Percentiles rank a stretch among this genome's conserved stretches.
Evolutionary conservation across 2,797 vertebrate genomes (phyloP).

Genomic region (Basileuterus tristriatus): DNA sequence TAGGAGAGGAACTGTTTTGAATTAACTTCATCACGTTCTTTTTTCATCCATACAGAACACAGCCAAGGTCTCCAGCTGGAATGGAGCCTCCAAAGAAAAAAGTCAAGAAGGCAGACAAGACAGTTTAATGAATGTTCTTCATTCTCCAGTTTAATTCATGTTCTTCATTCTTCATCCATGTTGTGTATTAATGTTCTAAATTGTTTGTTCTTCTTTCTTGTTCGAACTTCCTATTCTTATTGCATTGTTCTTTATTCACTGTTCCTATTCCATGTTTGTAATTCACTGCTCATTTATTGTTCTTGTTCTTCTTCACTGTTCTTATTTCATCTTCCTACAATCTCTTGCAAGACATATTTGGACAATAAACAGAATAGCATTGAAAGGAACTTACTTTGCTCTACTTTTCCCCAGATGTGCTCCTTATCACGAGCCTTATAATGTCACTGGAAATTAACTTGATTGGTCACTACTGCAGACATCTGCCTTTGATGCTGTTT

Average conservation of each 20-base stretch:
- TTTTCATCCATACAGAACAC: neutral
- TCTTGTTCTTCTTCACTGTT: neutral
- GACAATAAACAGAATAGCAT: neutral
- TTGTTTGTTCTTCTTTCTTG: neutral
- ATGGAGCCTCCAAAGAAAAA: neutral
- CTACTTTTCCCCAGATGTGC: neutral
- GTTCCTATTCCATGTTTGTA: neutral
- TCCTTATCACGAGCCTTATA: neutral
- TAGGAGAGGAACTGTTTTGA: neutral
- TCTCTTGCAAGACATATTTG: neutral
- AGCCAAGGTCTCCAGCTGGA: neutral
- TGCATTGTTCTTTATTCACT: neutral
- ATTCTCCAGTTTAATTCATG: neutral
- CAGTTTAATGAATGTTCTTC: neutral
- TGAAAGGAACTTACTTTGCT: neutral
- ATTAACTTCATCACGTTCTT: neutral
- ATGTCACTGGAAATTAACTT: neutral
- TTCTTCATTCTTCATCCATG: neutral
- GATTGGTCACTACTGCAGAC: neutral
- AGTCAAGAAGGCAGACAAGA: neutral
- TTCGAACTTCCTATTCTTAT: neutral
- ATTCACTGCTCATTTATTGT: neutral
- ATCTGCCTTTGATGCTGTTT: neutral
- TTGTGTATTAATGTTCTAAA: neutral
- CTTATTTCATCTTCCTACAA: neutral